Conservation (phyloP, 2,113 vertebrate species). For the Leptocoma aspasia region DNA sequence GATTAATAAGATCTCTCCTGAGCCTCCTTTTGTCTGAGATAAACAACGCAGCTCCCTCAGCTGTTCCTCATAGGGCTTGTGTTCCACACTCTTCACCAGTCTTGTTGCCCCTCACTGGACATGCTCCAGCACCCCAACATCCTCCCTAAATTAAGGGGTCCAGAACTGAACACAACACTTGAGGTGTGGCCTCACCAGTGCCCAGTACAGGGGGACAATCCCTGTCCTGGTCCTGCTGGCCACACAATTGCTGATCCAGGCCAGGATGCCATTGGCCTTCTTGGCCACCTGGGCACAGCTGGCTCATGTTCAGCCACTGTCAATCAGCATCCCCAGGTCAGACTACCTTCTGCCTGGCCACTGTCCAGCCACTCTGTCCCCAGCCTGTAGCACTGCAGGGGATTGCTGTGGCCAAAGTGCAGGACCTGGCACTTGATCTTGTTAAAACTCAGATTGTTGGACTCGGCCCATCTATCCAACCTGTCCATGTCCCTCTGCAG, state of each 20-base stretch:
- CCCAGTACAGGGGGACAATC: accelerated
- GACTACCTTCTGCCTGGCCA: not conserved
- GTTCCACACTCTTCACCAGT: not conserved
- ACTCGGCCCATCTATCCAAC: accelerated
- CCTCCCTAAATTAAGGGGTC: not conserved
- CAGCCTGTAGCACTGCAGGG: not conserved
- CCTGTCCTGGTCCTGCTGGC: not conserved
- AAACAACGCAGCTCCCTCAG: not conserved
- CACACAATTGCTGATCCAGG: not conserved
- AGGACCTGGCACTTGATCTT: not conserved
- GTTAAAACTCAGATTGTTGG: not conserved
- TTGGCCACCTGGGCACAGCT: not conserved
- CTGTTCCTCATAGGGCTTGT: accelerated
- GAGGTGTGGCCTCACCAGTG: accelerated
- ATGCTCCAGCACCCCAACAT: accelerated
- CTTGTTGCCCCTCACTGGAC: not conserved
- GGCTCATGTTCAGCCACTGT: not conserved
- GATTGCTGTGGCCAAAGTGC: not conserved
- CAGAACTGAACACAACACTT: accelerated
- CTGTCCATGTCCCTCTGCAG: not conserved
- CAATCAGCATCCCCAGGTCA: not conserved
- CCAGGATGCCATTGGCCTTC: not conserved
- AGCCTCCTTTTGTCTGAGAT: not conserved
- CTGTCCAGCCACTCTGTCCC: not conserved
- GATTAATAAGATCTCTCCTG: not conserved